These are phyloP conservation scores for Drosophila leonis DNA, from an alignment of 2,888 invertebrate genomes.

Conservation along the genomic window DNA sequence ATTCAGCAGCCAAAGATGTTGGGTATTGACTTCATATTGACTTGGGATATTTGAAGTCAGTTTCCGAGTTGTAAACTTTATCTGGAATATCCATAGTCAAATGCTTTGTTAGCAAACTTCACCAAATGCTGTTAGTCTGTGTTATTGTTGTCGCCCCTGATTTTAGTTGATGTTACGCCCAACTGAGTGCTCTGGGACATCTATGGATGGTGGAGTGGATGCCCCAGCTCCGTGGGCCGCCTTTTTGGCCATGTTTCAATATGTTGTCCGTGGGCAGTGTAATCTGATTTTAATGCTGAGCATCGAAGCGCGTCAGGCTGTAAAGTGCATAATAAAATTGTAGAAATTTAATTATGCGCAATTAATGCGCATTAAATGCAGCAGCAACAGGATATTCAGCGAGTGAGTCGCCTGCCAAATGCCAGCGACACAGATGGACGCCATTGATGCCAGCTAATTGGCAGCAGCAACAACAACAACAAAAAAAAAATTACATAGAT, in stretches of 20 bases:
- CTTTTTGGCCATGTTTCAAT: slow-evolving; percentile 30
- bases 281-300: slow-evolving; percentile 73
- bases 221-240: neutral
- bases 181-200: neutral
- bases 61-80: neutral
- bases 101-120: neutral
- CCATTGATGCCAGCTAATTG: slow-evolving; percentile 58
- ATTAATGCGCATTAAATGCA: slow-evolving; percentile 76
- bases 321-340: slow-evolving; percentile 79
- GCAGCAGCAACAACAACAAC: slow-evolving; percentile 7
- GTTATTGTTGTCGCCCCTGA: neutral
- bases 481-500: slow-evolving; percentile 14
- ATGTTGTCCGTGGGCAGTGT: slow-evolving; percentile 50
- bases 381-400: slow-evolving; percentile 55
- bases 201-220: neutral
- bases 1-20: too few species aligned
- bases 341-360: slow-evolving; percentile 78
- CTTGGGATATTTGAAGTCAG: neutral
- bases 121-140: neutral
- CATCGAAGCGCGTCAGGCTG: slow-evolving; percentile 53
- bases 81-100: neutral
- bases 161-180: slow-evolving; percentile 3
- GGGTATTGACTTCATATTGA: too few species aligned
- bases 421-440: slow-evolving; percentile 6
- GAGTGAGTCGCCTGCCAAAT: slow-evolving; percentile 11